Conservation (phyloP, 2,113 vertebrate species). For the Garra rufa region DNA sequence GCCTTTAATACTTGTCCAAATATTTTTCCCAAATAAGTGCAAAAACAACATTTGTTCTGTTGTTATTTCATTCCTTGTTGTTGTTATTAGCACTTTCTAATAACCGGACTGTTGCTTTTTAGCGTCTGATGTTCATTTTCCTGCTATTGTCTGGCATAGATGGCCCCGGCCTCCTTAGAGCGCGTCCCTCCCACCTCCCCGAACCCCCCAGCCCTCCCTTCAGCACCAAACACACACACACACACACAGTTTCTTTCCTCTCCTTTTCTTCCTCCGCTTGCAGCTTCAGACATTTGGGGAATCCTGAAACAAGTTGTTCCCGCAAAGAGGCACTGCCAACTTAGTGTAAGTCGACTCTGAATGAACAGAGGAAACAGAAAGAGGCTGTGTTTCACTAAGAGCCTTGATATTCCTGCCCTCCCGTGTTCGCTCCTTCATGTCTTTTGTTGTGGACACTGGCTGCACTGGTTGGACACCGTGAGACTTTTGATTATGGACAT, state of each 20-base stretch:
- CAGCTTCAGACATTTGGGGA: conserved; percentile 66
- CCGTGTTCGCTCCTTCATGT: conserved; percentile 59
- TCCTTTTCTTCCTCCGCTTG: conserved; percentile 60
- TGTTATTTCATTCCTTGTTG: conserved; percentile 66
- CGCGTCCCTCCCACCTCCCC: conserved; percentile 64
- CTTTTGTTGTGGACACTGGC: conserved; percentile 72
- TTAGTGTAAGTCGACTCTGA: neutral
- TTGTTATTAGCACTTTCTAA: conserved; percentile 61
- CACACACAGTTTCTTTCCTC: conserved; percentile 54
- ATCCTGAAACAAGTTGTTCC: conserved; percentile 64
- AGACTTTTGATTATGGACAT: conserved; percentile 58
- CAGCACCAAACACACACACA: conserved; percentile 38
- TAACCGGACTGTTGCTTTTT: conserved; percentile 72
- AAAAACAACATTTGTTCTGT: conserved; percentile 52
- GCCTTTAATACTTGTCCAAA: neutral
- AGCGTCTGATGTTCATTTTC: conserved; percentile 75
- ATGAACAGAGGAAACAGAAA: conserved; percentile 54
- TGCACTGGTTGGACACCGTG: conserved; percentile 68
- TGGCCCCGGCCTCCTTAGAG: conserved; percentile 66
- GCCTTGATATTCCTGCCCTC: conserved; percentile 49
- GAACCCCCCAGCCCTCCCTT: conserved; percentile 41
- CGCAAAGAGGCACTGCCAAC: conserved; percentile 47
- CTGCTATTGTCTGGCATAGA: conserved; percentile 74
- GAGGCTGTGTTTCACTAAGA: neutral
- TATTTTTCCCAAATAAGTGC: neutral